Evolutionary conservation across 1,140 invertebrate genomes (phyloP).

Genomic region (Temnothorax curvispinosus): DNA sequence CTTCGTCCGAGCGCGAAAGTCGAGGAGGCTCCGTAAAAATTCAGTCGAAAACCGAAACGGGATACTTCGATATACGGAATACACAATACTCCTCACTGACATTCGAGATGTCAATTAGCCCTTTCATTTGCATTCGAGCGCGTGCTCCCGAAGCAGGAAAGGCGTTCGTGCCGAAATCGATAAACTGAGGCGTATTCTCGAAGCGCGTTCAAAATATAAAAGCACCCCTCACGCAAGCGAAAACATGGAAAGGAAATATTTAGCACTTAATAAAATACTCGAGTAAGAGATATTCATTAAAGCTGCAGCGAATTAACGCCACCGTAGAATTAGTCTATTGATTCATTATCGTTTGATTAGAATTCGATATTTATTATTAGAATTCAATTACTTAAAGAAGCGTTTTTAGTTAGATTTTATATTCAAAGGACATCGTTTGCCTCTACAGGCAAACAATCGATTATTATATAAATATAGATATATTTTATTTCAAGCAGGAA

Average conservation of each 20-base stretch:
- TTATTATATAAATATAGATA: neutral
- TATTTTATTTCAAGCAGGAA: neutral
- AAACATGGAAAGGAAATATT: neutral
- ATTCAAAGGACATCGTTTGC: too few relatives aligned
- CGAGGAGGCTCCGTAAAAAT: neutral
- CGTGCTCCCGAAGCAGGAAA: neutral
- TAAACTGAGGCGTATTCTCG: constrained; percentile 13
- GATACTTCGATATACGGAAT: neutral
- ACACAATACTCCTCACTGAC: neutral
- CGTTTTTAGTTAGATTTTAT: too few relatives aligned
- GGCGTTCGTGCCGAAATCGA: constrained; percentile 25
- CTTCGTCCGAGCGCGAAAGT: neutral
- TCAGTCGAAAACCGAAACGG: neutral
- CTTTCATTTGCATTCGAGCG: neutral
- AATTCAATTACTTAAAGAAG: neutral
- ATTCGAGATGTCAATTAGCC: too few relatives aligned
- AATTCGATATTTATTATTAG: neutral
- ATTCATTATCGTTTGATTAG: neutral
- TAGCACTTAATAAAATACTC: neutral
- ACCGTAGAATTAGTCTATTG: neutral
- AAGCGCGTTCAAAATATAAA: neutral
- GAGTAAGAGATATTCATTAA: neutral
- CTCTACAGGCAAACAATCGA: neutral
- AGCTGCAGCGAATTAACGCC: neutral
- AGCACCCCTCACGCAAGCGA: neutral